Evolutionary conservation across 53 echinoderm and acorn worm genomes (phyloP).

Genomic region (Patiria pectinifera): DNA sequence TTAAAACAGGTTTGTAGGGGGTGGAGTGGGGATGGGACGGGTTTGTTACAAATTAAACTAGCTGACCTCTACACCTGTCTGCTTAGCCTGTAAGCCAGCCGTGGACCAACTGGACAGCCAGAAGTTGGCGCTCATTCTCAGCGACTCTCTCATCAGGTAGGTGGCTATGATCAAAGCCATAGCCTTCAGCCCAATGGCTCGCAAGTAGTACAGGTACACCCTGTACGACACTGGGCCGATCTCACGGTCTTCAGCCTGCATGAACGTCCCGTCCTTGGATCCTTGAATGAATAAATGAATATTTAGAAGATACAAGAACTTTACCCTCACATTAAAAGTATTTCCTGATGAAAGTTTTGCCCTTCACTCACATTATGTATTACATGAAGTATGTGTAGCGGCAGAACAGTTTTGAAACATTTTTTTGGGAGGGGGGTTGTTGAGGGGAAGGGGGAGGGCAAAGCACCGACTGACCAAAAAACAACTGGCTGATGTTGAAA

Average conservation of each 20-base stretch:
- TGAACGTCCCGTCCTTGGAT: constrained; percentile 24
- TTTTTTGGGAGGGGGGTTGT: too few relatives aligned
- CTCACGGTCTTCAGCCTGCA: constrained; percentile 63
- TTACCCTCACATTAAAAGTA: too few relatives aligned
- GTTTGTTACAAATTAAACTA: background rate
- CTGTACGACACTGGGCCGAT: constrained; percentile 62
- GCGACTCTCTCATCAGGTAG: constrained; percentile 47
- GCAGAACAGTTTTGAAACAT: too few relatives aligned
- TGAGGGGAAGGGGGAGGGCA: too few relatives aligned
- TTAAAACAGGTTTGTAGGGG: background rate
- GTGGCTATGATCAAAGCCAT: constrained; percentile 44
- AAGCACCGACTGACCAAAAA: too few relatives aligned
- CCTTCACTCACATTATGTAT: too few relatives aligned
- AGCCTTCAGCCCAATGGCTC: constrained; percentile 47
- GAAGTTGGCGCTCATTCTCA: constrained; percentile 55
- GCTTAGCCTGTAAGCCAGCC: constrained; percentile 41
- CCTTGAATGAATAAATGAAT: background rate
- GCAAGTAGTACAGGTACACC: constrained; percentile 65
- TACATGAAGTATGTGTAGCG: too few relatives aligned
- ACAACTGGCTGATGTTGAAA: too few relatives aligned
- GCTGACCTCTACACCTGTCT: constrained; percentile 17
- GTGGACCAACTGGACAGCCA: constrained; percentile 73
- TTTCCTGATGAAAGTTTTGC: too few relatives aligned
- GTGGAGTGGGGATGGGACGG: background rate
- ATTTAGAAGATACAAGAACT: too few relatives aligned